Conservation (phyloP, 2,797 vertebrate species). For the Pseudocheirus occidentalis region DNA sequence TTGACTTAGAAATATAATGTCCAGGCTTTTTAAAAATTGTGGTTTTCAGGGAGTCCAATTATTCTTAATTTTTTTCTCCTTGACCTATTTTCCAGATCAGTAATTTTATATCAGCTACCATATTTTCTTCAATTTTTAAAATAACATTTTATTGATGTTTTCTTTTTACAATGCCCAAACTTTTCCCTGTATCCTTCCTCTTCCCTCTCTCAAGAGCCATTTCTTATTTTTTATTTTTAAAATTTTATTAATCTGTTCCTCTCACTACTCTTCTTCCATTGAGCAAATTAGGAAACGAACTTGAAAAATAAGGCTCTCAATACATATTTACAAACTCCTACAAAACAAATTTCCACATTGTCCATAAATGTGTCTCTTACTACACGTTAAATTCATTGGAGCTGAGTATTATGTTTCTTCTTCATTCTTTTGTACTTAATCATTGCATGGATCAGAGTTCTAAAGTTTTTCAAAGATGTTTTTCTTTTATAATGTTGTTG, state of each 20-base stretch:
- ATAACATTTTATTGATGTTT: background rate
- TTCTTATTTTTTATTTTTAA: background rate
- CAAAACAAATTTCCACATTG: background rate
- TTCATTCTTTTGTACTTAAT: background rate
- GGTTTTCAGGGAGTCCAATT: background rate
- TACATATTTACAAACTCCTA: background rate
- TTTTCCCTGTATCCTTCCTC: background rate
- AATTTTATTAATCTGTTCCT: background rate
- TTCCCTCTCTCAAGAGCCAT: background rate
- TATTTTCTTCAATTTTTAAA: background rate
- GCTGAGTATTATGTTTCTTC: background rate
- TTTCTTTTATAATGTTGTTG: background rate
- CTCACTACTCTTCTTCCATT: background rate
- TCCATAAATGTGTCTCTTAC: background rate
- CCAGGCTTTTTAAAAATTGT: background rate
- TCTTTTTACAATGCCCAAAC: background rate
- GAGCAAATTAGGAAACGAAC: background rate
- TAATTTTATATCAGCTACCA: background rate
- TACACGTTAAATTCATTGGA: background rate
- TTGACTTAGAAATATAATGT: background rate
- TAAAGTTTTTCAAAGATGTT: background rate
- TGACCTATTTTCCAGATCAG: background rate
- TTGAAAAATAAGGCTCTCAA: background rate
- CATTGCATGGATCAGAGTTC: background rate
- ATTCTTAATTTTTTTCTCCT: background rate